phyloP scores from a whole-genome alignment of 1,140 invertebrate species.

The Apolygus lucorum region DNA sequence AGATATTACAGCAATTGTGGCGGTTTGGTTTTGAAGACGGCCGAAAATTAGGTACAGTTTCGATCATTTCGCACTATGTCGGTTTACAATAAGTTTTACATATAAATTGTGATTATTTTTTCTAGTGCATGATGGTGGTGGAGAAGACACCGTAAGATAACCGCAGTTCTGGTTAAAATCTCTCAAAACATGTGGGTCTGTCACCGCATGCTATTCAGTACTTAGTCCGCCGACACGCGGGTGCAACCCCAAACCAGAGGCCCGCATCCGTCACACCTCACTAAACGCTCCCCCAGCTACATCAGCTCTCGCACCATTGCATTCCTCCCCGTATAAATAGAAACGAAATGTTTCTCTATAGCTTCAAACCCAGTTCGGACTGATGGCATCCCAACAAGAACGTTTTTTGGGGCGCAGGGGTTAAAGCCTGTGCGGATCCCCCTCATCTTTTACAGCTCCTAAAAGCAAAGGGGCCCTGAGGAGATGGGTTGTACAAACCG shows the following conservation, averaged over 20 bases:
- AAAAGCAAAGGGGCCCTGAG: too few species aligned
- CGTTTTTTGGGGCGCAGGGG: not conserved
- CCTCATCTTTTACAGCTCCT: too few species aligned
- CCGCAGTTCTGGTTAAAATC: not conserved
- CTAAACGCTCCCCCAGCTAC: not conserved
- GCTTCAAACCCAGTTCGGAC: not conserved
- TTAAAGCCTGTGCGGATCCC: not conserved
- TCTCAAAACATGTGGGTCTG: not conserved
- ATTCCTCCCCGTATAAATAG: not conserved
- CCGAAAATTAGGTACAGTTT: not conserved
- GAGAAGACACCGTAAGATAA: not conserved
- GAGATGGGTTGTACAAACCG: too few species aligned
- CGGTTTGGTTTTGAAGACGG: not conserved
- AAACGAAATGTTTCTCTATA: not conserved
- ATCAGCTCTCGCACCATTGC: not conserved
- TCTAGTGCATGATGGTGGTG: not conserved
- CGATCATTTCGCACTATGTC: too few species aligned
- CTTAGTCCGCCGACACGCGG: not conserved
- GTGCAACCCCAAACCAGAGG: not conserved
- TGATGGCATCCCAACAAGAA: not conserved
- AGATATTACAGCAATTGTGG: not conserved
- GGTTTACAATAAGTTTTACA: not conserved
- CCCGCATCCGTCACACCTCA: not conserved
- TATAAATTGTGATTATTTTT: not conserved
- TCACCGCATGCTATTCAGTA: not conserved